Evolutionary conservation across 2,888 invertebrate species (phyloP), one percentile per base, ranked within the genome.

Genomic region (Amblyjoppa fuscipennis): DNA sequence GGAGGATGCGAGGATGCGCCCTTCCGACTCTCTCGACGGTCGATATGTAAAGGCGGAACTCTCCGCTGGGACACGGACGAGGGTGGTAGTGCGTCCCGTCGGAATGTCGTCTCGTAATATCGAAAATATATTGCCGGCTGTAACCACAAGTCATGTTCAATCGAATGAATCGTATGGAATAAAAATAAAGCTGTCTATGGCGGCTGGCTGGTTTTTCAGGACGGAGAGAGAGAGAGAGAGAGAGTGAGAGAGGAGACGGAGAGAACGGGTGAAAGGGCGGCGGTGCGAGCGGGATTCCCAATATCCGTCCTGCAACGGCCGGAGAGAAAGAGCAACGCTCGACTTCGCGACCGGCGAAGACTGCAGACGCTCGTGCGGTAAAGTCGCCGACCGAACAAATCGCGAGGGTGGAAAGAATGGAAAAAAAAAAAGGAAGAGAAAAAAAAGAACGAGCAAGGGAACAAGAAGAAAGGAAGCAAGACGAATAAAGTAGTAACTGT

Each of bases 71-170:
- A 31, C 31, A 89, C 45, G 45, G 64, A 11, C 1, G 11, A 5
- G 41, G 41, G 28, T 13, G 41, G 59, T 7, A 25, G 49, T 51
- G 75, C 64, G 64, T 76, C 25, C 87, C 81, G 87, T 81, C 75
- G 89, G 90, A 89, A 92, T 91, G 92, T 92, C 91, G 91, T 90
- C 89, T 89, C 86, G 92, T 92, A 92, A 93, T 93, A 92, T 93
- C 89, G 89, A 89, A 90, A 91, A 93, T 92, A 92, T 92, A 92
- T 91, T 87, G 90, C 88, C 83, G 74, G 87, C 89, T 91, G 90
- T 92, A 92, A 92, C 92, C 91, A 91, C 93, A 90, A 93, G 93
- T 93, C 93, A 92, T 92, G 92, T 91, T 92, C 93, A 91, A 93
- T 93, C 92, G 92, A 92, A 93, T 90, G 92, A 92, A 92, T 91